Conservation (phyloP, 2,113 vertebrate species). For the Petromus typicus region DNA sequence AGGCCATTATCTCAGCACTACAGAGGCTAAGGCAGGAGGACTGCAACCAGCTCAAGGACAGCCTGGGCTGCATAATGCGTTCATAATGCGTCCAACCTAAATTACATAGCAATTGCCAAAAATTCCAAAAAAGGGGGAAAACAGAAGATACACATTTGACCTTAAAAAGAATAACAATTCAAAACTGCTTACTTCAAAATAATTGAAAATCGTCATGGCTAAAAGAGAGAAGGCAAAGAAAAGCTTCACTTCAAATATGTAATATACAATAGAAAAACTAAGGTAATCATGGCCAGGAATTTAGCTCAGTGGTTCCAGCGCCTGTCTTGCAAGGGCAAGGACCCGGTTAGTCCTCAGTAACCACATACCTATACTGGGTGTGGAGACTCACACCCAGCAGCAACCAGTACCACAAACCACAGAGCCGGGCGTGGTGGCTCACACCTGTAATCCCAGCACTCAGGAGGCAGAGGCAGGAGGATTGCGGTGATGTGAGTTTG, state of each 20-base stretch:
- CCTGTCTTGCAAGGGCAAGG: no score
- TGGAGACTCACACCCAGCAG: no score
- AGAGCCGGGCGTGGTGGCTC: no score
- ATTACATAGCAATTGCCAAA: background rate
- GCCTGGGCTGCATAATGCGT: background rate
- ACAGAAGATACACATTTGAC: background rate
- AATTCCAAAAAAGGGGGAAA: background rate
- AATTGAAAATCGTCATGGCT: conserved; percentile 25
- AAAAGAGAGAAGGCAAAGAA: conserved; percentile 27
- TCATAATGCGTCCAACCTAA: background rate
- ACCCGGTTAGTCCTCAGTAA: no score
- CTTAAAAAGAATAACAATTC: background rate
- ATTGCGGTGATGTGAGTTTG: no score
- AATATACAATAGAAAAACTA: background rate
- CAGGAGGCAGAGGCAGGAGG: no score
- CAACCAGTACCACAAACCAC: no score
- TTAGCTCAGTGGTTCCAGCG: no score
- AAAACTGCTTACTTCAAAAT: background rate
- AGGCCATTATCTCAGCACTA: background rate
- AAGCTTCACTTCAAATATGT: background rate
- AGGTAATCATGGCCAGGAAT: no score
- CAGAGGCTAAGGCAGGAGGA: background rate
- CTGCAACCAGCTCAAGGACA: background rate
- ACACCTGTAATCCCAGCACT: no score
- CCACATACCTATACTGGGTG: no score